Conservation (phyloP, 2,113 vertebrate species). For the Glaucomys volans region DNA sequence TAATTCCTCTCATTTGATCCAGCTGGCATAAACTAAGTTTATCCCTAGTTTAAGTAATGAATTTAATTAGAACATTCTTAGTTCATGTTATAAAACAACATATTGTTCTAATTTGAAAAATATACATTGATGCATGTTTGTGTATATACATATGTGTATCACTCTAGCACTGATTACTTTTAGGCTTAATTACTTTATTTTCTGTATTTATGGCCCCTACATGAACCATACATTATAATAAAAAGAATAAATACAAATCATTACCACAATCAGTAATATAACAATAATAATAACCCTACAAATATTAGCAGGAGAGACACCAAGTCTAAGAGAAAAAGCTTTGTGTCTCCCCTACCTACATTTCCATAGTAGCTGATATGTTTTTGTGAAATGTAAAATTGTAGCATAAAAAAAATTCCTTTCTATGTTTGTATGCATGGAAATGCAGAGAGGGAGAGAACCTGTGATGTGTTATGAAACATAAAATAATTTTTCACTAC, state of each 20-base stretch:
- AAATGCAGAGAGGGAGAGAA: not conserved
- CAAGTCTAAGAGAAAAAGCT: not conserved
- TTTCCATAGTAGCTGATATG: not conserved
- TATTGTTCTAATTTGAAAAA: not conserved
- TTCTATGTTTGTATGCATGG: not conserved
- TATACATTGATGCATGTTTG: accelerated
- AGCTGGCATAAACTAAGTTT: not conserved
- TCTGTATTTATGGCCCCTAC: not conserved
- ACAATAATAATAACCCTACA: not conserved
- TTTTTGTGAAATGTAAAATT: conserved; percentile 48
- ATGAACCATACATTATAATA: not conserved
- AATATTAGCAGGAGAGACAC: not conserved
- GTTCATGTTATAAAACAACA: not conserved
- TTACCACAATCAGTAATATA: not conserved
- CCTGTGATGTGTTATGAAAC: conserved; percentile 41
- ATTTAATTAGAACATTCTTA: not conserved
- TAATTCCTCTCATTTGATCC: not conserved
- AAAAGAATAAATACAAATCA: not conserved
- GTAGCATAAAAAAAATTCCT: not conserved
- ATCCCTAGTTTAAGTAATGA: not conserved
- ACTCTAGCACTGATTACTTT: not conserved
- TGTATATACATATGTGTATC: not conserved
- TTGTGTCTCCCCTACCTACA: not conserved
- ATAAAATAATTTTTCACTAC: conserved; percentile 33
- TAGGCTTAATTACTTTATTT: conserved; percentile 20